These are phyloP conservation scores for Upupa epops DNA, from an alignment of 2,113 vertebrate genomes.

Conservation along the genomic window DNA sequence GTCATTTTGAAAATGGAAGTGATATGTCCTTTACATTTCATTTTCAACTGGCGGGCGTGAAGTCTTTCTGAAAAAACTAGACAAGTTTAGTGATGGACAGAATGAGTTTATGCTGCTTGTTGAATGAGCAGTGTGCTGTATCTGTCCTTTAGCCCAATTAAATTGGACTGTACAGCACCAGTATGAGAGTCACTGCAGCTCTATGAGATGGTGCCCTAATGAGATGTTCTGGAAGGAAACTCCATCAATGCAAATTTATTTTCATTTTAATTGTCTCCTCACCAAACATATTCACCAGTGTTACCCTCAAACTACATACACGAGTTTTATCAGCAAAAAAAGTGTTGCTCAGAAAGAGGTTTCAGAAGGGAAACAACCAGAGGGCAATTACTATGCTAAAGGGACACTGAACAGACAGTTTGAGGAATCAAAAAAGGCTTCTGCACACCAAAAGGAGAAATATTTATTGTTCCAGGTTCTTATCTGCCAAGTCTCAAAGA, in stretches of 20 bases:
- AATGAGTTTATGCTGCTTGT: slow-evolving; percentile 67
- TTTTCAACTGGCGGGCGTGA: slow-evolving; percentile 8
- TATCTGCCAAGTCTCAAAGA: not conserved
- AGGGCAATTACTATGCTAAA: not conserved
- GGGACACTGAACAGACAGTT: not conserved
- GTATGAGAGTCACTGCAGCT: not conserved
- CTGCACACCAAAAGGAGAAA: not conserved
- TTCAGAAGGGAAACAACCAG: not conserved
- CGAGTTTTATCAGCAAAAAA: not conserved
- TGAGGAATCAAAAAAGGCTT: not conserved
- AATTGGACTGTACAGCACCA: slow-evolving; percentile 46
- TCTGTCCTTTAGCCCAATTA: slow-evolving; percentile 63
- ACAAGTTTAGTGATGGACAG: slow-evolving; percentile 47
- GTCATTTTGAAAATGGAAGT: slow-evolving; percentile 2
- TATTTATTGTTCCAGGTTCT: not conserved
- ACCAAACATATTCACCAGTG: not conserved
- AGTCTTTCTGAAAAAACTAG: not conserved
- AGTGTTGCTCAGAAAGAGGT: not conserved
- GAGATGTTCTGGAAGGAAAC: slow-evolving; percentile 44
- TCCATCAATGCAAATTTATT: not conserved
- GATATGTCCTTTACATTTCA: slow-evolving; percentile 4
- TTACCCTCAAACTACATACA: not conserved
- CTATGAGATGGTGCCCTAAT: slow-evolving; percentile 64
- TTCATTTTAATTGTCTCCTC: not conserved
- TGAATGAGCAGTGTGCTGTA: slow-evolving; percentile 51